Evolutionary conservation across 2,888 invertebrate species (phyloP).

Genomic region (Aspidapion aeneum): DNA sequence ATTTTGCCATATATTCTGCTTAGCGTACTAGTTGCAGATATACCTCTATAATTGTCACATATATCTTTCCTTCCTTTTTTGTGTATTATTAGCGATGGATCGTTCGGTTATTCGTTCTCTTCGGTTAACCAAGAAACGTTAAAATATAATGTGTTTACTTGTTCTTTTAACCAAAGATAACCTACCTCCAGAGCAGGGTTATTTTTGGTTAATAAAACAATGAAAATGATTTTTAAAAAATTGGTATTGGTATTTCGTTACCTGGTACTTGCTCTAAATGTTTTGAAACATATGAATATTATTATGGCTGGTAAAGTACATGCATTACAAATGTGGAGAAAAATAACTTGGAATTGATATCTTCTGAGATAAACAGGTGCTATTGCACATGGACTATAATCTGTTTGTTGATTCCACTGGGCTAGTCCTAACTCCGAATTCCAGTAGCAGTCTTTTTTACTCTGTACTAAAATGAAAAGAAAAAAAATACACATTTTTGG

Average conservation of each 20-base stretch:
- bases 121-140: background rate
- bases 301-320: constrained; percentile 56
- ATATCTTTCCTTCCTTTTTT: no score
- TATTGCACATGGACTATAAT: constrained; percentile 57
- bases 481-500: no score
- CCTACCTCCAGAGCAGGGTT: no score
- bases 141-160: no score
- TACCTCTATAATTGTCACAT: no score
- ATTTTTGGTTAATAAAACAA: no score
- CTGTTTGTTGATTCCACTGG: constrained; percentile 56
- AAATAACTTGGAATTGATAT: constrained; percentile 54
- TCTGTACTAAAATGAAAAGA: constrained; percentile 52
- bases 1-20: no score
- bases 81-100: no score
- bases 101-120: no score
- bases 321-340: constrained; percentile 52
- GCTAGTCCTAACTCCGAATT: constrained; percentile 44
- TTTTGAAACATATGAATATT: constrained; percentile 55
- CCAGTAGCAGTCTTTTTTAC: constrained; percentile 53
- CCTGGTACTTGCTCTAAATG: constrained; percentile 49
- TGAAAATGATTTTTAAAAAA: no score
- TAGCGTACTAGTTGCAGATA: no score
- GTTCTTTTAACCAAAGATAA: no score
- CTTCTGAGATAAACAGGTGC: constrained; percentile 52
- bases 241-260: constrained; percentile 43